These are phyloP conservation scores for Nycticryphes semicollaris DNA, from an alignment of 2,113 vertebrate genomes.

Conservation along the genomic window DNA sequence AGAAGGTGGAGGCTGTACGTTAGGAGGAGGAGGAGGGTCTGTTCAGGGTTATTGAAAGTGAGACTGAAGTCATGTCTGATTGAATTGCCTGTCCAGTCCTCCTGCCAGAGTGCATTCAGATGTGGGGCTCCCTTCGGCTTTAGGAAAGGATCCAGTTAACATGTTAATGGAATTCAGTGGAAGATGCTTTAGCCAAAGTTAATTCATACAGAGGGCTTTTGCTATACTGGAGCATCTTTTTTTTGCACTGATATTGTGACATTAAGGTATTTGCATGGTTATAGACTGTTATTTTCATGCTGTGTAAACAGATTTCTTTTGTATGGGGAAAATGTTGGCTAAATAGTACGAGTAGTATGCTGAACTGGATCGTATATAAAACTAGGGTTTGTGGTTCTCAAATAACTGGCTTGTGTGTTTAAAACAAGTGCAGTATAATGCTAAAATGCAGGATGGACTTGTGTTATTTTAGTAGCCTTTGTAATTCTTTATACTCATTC, in stretches of 20 bases:
- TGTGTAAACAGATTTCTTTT: neutral
- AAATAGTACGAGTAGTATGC: neutral
- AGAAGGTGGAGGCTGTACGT: neutral
- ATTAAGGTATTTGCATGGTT: neutral
- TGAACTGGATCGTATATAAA: neutral
- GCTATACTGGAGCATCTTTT: neutral
- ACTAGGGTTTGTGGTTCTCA: neutral
- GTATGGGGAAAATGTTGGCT: neutral
- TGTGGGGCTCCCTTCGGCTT: neutral
- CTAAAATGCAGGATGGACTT: neutral
- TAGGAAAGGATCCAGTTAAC: neutral
- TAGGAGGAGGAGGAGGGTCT: neutral
- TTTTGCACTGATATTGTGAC: neutral
- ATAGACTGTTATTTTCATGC: neutral
- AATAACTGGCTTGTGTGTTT: neutral
- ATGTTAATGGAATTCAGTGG: neutral
- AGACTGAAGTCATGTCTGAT: neutral
- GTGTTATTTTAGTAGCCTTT: neutral
- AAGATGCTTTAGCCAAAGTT: neutral
- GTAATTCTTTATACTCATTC: neutral
- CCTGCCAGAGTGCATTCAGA: neutral
- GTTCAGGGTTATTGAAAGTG: neutral
- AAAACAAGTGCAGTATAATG: neutral
- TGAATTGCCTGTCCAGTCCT: neutral
- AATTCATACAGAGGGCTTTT: neutral